A percentile compares a stretch with the other conserved stretches of the same genome.
Evolutionary conservation across 2,797 vertebrate species (phyloP).

Genomic region (Alca torda): DNA sequence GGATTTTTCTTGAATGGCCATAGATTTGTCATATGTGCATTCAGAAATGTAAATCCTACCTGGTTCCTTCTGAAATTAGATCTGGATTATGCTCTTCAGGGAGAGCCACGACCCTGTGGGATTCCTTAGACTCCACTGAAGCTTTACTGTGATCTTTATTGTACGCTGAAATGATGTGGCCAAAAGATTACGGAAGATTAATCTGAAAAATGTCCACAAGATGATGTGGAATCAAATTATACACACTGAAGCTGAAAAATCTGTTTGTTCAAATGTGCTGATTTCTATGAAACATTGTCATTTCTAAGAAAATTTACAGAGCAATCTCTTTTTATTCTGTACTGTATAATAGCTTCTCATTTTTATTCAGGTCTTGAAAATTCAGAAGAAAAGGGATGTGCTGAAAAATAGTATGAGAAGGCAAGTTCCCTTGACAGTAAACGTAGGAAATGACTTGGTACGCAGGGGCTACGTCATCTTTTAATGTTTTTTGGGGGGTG

Average conservation of each 20-base stretch:
- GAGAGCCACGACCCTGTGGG: background rate
- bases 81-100: background rate
- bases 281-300: conserved; percentile 28
- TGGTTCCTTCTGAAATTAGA: background rate
- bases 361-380: conserved; percentile 51
- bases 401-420: conserved; percentile 13
- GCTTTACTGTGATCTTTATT: background rate
- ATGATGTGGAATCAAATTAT: background rate
- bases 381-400: conserved; percentile 25
- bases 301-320: conserved; percentile 23
- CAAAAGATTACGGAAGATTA: background rate
- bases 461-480: background rate
- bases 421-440: background rate
- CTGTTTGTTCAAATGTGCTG: conserved; percentile 17
- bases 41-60: background rate
- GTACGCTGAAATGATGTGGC: background rate
- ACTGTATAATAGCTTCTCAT: conserved; percentile 35
- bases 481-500: background rate
- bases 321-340: conserved; percentile 52
- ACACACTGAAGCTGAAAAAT: background rate
- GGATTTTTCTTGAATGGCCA: background rate
- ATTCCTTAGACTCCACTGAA: background rate
- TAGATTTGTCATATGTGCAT: background rate
- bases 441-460: background rate
- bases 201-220: background rate